A percentile compares a stretch with the other conserved stretches of the same genome.
Evolutionary conservation across 1,140 invertebrate genomes (phyloP).

Genomic region (Cydia amplana): DNA sequence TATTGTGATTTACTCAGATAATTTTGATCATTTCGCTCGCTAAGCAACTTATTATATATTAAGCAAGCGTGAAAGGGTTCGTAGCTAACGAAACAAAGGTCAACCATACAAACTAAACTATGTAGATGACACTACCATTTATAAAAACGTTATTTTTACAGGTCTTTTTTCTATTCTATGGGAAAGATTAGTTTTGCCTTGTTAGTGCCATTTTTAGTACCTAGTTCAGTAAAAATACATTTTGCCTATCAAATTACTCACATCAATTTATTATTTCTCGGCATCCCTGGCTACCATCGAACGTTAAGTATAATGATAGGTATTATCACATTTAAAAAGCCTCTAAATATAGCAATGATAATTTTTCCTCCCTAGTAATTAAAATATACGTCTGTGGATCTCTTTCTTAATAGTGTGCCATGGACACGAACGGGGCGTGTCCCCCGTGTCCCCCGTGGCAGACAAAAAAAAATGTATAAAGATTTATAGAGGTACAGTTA

Average conservation of each 20-base stretch:
- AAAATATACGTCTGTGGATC: conserved; percentile 1
- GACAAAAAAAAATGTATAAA: conserved; percentile 32
- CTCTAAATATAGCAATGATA: background rate
- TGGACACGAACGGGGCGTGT: conserved; percentile 6
- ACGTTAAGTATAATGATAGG: background rate
- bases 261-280: background rate
- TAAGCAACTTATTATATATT: too few species aligned
- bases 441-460: conserved; percentile 34
- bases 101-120: too few species aligned
- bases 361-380: background rate
- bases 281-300: background rate
- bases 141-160: too few species aligned
- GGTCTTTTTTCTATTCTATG: too few species aligned
- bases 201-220: too few species aligned
- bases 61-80: too few species aligned
- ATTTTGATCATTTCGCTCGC: too few species aligned
- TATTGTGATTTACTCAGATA: too few species aligned
- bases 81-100: too few species aligned
- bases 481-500: background rate
- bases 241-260: background rate
- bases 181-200: too few species aligned
- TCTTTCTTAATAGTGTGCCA: background rate
- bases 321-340: background rate
- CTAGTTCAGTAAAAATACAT: too few species aligned
- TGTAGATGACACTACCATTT: too few species aligned